Conservation (phyloP, 2,797 vertebrate species). For the Danio jaintianensis region DNA sequence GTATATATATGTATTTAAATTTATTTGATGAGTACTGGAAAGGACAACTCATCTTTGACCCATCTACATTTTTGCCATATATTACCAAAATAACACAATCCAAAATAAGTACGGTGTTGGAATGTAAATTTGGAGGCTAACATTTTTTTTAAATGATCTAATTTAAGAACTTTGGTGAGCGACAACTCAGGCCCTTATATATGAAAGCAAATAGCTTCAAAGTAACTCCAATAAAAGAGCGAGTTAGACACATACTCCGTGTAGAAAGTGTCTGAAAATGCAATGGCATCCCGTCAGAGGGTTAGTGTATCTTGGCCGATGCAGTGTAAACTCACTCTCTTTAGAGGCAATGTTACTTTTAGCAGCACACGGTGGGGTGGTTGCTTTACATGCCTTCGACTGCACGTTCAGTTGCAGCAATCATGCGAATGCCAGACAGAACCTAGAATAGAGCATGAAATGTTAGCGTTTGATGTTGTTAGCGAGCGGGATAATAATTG, state of each 20-base stretch:
- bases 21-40: no score
- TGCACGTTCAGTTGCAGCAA: constrained; percentile 8
- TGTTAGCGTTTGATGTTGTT: constrained; percentile 64
- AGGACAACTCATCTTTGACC: not conserved
- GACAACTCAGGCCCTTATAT: not conserved
- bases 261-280: constrained; percentile 35
- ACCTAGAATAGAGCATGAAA: constrained; percentile 43
- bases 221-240: constrained; percentile 3
- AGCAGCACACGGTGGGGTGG: constrained; percentile 19
- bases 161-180: not conserved
- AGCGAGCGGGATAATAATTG: constrained; percentile 46
- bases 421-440: constrained; percentile 24
- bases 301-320: constrained; percentile 27
- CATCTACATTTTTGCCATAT: no score
- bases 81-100: no score
- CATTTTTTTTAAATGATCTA: not conserved
- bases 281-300: constrained; percentile 17
- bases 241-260: constrained; percentile 7
- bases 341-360: constrained; percentile 32
- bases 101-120: not conserved
- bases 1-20: no score
- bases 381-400: constrained; percentile 35
- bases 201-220: constrained; percentile 6
- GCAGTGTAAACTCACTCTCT: constrained; percentile 36
- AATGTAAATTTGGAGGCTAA: not conserved